Base-by-base conservation (phyloP, 2,113 vertebrate genomes). In the Myxocyprinus asiaticus region DNA sequence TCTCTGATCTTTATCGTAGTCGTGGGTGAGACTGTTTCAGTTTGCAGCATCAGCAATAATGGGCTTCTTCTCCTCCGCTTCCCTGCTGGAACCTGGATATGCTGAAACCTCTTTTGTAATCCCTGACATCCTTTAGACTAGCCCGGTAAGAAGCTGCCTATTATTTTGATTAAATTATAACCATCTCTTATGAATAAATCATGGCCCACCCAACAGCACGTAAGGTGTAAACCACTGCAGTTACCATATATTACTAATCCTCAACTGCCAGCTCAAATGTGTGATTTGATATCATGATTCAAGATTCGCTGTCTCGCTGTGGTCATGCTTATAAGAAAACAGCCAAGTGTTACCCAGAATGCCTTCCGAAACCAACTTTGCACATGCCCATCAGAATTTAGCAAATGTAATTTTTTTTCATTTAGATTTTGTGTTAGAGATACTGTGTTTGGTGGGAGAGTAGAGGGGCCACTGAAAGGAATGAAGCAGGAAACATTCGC, bases 401-500 rank as follows among this genome's bases (percentile, higher is more conserved):
- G 64, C 44, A 42, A 44, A 76, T 47, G 44, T 45, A 11, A 48
- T 64, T n/a, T 45, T n/a, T 70, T 43, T 47, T n/a, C 12, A 33
- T 48, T 22, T 63, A 42, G 51, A 33, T 68, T 74, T 66, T 55
- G 61, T 10, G 72, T 76, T 51, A 64, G 67, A 53, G 58, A 68
- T 45, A 14, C 64, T 76, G 69, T 74, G 72, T 67, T 66, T 75
- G 53, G 69, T 76, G 77, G 4, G 78, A 67, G 55, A 5, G 48
- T 0, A 67, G 67, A 48, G 56, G 48, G 67, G 81, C 33, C 17
- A 22, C 9, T 50, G 58, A 42, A 17, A 64, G 67, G 50, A 65
- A 81, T 22, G 48, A 51, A 61, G 80, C 71, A 79, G 80, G 76
- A 81, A 85, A 81, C 81, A 77, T 86, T 82, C 68, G 71, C 83